Evolutionary conservation across 1,140 invertebrate genomes (phyloP).

Genomic region (Trichonephila inaurata): DNA sequence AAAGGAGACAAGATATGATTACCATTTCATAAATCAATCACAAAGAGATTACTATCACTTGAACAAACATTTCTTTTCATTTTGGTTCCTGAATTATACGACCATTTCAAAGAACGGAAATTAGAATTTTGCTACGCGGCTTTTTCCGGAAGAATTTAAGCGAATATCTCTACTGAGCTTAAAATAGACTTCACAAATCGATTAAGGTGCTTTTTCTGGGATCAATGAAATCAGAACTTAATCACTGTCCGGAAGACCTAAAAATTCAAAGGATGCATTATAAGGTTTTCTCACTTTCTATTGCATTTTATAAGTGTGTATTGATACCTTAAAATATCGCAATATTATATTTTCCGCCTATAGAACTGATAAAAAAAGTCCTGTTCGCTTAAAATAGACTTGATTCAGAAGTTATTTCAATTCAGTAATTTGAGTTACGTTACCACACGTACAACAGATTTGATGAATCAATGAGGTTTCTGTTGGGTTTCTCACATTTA

Average conservation of each 20-base stretch:
- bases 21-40: not conserved
- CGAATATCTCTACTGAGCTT: not conserved
- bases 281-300: no score
- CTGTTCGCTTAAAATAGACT: not conserved
- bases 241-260: not conserved
- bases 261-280: not conserved
- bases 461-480: not conserved
- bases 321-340: not conserved
- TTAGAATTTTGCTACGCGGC: not conserved
- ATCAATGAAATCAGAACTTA: not conserved
- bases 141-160: not conserved
- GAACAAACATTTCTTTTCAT: not conserved
- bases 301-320: not conserved
- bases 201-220: not conserved
- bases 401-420: not conserved
- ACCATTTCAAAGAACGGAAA: not conserved
- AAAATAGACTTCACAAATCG: constrained; percentile 5
- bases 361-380: not conserved
- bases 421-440: not conserved
- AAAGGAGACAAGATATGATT: not conserved
- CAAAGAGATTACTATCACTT: not conserved
- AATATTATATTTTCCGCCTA: not conserved
- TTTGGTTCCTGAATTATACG: not conserved
- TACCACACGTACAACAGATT: not conserved
- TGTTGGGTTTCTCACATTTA: not conserved